A percentile compares a stretch with the other conserved stretches of the same genome.
These are phyloP conservation scores for Idaea aversata DNA, from an alignment of 2,888 invertebrate species.

Conservation along the genomic window DNA sequence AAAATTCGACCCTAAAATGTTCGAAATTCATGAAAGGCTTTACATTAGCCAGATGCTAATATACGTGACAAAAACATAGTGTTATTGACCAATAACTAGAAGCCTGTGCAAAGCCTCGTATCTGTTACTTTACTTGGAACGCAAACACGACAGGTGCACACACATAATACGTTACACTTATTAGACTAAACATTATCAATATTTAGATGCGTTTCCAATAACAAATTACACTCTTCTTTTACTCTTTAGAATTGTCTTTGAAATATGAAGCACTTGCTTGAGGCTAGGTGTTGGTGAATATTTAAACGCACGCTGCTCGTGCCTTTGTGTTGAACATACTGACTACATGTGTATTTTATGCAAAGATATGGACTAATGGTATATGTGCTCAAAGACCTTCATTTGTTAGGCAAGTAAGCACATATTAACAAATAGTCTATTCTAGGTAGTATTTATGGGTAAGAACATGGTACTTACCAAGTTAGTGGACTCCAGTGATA, in stretches of 20 bases:
- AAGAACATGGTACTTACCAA: too few species aligned
- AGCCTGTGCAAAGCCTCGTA: conserved; percentile 19
- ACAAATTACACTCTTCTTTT: conserved; percentile 6
- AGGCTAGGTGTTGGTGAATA: background rate
- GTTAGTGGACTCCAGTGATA: too few species aligned
- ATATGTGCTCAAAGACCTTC: background rate
- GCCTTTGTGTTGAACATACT: background rate
- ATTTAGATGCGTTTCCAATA: conserved; percentile 4
- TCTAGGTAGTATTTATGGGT: background rate
- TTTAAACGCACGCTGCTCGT: background rate
- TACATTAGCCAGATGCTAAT: conserved; percentile 29
- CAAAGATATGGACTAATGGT: background rate
- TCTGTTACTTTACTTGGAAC: conserved; percentile 13
- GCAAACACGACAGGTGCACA: conserved; percentile 15
- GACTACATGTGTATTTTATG: background rate
- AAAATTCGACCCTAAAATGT: conserved; percentile 5
- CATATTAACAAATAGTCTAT: background rate
- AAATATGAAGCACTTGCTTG: background rate
- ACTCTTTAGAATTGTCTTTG: background rate
- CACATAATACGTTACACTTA: conserved; percentile 9
- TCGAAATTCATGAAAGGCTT: conserved; percentile 18
- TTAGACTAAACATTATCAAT: conserved; percentile 14
- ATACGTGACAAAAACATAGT: conserved; percentile 25
- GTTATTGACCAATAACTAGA: conserved; percentile 28
- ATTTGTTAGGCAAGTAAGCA: background rate